Conservation (phyloP, 1,140 invertebrate genomes). For the Galendromus occidentalis region DNA sequence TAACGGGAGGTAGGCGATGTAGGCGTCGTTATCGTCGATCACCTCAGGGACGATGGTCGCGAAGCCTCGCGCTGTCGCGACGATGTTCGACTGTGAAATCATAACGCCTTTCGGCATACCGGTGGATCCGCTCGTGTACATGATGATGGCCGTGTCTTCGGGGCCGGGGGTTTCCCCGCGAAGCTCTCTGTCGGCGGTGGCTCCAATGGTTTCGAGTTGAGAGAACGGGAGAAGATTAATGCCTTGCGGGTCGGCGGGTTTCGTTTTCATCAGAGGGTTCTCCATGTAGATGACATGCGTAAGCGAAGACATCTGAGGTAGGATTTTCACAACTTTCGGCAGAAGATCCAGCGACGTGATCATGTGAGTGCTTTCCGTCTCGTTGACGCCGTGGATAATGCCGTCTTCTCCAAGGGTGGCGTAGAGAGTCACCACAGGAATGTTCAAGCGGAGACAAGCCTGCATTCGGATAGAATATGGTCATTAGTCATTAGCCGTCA, state of each 20-base stretch:
- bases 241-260: slow-evolving; percentile 18
- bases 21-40: slow-evolving; percentile 43
- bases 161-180: slow-evolving; percentile 38
- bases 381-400: slow-evolving; percentile 81
- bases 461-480: neutral
- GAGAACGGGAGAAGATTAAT: slow-evolving; percentile 20
- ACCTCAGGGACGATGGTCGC: slow-evolving; percentile 43
- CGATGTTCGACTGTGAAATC: slow-evolving; percentile 66
- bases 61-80: slow-evolving; percentile 68
- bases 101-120: slow-evolving; percentile 58
- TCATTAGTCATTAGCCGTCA: neutral
- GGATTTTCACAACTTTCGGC: slow-evolving; percentile 20
- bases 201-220: slow-evolving; percentile 24
- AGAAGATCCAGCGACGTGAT: slow-evolving; percentile 24
- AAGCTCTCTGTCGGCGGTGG: slow-evolving; percentile 16
- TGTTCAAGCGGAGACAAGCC: neutral
- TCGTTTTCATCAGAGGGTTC: slow-evolving; percentile 33
- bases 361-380: slow-evolving; percentile 58
- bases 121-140: slow-evolving; percentile 89
- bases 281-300: slow-evolving; percentile 69
- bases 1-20: slow-evolving; percentile 84
- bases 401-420: slow-evolving; percentile 90
- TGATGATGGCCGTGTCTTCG: slow-evolving; percentile 70
- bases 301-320: slow-evolving; percentile 24
- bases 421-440: slow-evolving; percentile 75